phyloP scores from a whole-genome alignment of 2,797 vertebrate genomes.

The Poeciliopsis gracilis region DNA sequence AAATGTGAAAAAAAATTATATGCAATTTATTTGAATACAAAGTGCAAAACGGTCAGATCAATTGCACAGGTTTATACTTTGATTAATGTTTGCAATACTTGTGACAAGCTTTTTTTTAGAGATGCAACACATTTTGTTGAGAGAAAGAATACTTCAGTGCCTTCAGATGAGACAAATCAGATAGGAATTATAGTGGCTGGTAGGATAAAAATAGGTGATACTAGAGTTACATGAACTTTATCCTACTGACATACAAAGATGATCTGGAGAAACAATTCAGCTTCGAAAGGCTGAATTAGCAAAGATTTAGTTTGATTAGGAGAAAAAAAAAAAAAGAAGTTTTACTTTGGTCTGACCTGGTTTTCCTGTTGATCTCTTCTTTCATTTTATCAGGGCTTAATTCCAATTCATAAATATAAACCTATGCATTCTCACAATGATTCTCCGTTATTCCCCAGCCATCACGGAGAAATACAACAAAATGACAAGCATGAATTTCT shows the following conservation, averaged over 20 bases:
- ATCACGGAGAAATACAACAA: neutral
- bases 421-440: neutral
- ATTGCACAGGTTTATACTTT: neutral
- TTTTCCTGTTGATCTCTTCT: neutral
- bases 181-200: neutral
- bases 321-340: neutral
- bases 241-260: conserved; percentile 12
- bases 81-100: neutral
- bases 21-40: neutral
- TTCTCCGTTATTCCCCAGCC: neutral
- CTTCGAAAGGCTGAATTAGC: neutral
- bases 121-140: neutral
- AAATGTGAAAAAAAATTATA: neutral
- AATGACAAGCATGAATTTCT: neutral
- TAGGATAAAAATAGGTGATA: conserved; percentile 39
- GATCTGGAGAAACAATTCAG: neutral
- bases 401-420: neutral
- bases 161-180: neutral
- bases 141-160: neutral
- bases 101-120: neutral
- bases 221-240: conserved; percentile 5
- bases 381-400: neutral
- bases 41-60: neutral
- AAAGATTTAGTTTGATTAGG: neutral
- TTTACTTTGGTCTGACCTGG: conserved; percentile 3